Percentiles rank a stretch among this genome's conserved stretches.
Conservation (phyloP, 2,888 invertebrate species). For the Peribatodes rhomboidaria region DNA sequence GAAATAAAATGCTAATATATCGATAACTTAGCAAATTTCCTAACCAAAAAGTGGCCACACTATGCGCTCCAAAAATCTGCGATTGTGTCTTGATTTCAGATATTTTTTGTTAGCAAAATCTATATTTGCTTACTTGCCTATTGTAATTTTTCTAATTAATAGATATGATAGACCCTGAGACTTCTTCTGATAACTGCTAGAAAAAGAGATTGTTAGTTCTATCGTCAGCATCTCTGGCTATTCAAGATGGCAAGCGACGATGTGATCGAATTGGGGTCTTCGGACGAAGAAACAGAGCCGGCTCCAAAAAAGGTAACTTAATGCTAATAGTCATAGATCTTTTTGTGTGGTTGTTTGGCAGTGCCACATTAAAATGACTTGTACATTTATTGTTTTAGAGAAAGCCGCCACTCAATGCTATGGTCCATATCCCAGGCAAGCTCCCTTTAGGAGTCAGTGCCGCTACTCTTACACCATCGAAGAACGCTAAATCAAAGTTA, state of each 20-base stretch:
- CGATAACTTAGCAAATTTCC: not conserved
- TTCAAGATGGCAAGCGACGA: slow-evolving; percentile 73
- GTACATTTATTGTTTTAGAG: slow-evolving; percentile 61
- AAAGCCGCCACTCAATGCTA: slow-evolving; percentile 71
- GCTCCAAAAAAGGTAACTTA: slow-evolving; percentile 70
- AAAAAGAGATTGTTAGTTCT: not conserved
- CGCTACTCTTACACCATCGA: slow-evolving; percentile 66
- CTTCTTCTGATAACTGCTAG: not conserved
- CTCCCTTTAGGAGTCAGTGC: slow-evolving; percentile 62
- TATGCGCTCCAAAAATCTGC: too few relatives aligned
- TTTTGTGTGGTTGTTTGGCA: not conserved
- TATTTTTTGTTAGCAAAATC: not conserved
- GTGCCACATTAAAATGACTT: not conserved
- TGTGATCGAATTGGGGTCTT: slow-evolving; percentile 81
- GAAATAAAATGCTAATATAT: too few relatives aligned
- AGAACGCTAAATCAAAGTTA: slow-evolving; percentile 45
- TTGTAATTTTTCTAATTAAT: not conserved
- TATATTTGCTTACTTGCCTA: not conserved
- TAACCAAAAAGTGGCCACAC: not conserved
- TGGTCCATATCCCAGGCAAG: slow-evolving; percentile 76
- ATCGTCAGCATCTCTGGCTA: slow-evolving; percentile 14
- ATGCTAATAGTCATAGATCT: not conserved
- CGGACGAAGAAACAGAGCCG: slow-evolving; percentile 77
- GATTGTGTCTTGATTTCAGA: too few relatives aligned
- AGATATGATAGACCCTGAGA: not conserved